Evolutionary conservation across 2,113 vertebrate species (phyloP).

Genomic region (Passerina amoena): DNA sequence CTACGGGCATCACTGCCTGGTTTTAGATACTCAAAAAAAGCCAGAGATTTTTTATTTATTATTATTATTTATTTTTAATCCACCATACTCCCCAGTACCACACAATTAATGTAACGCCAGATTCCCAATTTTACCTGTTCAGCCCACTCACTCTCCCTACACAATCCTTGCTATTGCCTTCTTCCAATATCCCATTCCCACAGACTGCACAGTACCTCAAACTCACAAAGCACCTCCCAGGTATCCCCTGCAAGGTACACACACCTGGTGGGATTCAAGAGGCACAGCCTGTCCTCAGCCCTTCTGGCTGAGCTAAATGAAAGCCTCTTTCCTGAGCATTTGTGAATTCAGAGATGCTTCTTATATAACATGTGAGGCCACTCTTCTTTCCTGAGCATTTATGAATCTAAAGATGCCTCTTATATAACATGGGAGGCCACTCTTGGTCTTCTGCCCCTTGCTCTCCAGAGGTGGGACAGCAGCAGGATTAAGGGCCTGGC

Average conservation of each 20-base stretch:
- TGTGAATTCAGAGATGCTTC: slow-evolving; percentile 91
- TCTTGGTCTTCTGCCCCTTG: slow-evolving; percentile 83
- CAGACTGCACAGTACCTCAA: neutral
- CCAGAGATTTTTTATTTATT: neutral
- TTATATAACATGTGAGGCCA: slow-evolving; percentile 87
- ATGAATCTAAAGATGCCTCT: slow-evolving; percentile 93
- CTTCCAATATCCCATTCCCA: accelerated
- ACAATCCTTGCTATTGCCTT: neutral
- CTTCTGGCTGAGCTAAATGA: neutral
- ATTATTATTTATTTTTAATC: no score
- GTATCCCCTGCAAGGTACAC: neutral
- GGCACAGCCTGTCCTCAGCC: neutral
- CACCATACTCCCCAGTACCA: neutral
- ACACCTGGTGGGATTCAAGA: neutral
- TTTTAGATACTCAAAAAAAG: accelerated
- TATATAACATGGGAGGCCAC: slow-evolving; percentile 87
- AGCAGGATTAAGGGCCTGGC: slow-evolving; percentile 90
- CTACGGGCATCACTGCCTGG: neutral
- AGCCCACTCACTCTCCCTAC: neutral
- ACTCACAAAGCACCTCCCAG: neutral
- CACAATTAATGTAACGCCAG: accelerated
- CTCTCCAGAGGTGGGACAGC: slow-evolving; percentile 89
- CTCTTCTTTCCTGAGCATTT: slow-evolving; percentile 76
- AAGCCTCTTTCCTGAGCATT: slow-evolving; percentile 51
- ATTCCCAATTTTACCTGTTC: neutral